phyloP scores from a whole-genome alignment of 2,888 invertebrate genomes.

The Leptinotarsa rubiginosa region DNA sequence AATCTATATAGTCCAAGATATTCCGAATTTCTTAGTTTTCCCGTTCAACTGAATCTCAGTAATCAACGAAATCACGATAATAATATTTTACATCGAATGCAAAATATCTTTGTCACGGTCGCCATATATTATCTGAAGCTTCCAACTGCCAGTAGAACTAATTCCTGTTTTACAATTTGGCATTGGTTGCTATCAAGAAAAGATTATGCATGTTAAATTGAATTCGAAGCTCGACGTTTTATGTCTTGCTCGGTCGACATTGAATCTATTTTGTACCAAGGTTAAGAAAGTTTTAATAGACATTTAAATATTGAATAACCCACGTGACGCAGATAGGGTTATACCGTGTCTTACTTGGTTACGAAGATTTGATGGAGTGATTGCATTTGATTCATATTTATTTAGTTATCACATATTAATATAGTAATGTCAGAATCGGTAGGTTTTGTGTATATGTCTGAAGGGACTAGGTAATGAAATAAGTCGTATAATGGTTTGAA shows the following conservation, averaged over 20 bases:
- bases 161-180: slow-evolving; percentile 36
- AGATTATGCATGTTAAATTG: slow-evolving; percentile 39
- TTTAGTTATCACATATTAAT: too few relatives aligned
- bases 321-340: slow-evolving; percentile 16
- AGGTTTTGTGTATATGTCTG: too few relatives aligned
- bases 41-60: too few relatives aligned
- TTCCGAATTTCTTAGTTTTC: too few relatives aligned
- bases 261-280: slow-evolving; percentile 48
- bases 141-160: background rate
- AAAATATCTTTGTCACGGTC: slow-evolving; percentile 4
- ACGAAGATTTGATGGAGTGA: background rate
- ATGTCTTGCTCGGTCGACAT: slow-evolving; percentile 42
- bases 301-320: slow-evolving; percentile 45
- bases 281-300: slow-evolving; percentile 46
- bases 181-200: slow-evolving; percentile 41
- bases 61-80: too few relatives aligned
- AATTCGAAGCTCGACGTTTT: slow-evolving; percentile 39
- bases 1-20: too few relatives aligned
- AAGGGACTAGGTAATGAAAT: too few relatives aligned
- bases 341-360: slow-evolving; percentile 4
- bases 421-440: too few relatives aligned
- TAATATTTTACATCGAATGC: too few relatives aligned
- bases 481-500: too few relatives aligned
- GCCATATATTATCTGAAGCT: background rate
- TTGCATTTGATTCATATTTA: too few relatives aligned